Conservation (phyloP, 2,888 invertebrate species). For the Dynastes tityus region DNA sequence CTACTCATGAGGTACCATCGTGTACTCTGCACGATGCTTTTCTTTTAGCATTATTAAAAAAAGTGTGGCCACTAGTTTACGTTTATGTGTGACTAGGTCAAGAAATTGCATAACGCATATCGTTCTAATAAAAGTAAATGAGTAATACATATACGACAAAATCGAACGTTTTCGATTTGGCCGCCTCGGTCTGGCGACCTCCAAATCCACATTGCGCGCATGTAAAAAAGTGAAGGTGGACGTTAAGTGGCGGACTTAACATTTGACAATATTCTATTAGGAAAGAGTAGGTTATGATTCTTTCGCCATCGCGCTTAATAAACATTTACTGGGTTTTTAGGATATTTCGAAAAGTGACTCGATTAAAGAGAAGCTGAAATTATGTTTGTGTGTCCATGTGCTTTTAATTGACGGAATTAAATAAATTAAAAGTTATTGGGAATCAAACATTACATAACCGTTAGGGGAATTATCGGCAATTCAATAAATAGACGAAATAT, state of each 20-base stretch:
- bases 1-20: not conserved
- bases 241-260: not conserved
- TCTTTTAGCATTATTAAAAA: not conserved
- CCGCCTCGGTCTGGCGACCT: not conserved
- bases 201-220: not conserved
- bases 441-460: not conserved
- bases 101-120: slow-evolving; percentile 16
- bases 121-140: not conserved
- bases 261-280: not conserved
- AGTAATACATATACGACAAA: slow-evolving; percentile 14
- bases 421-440: not conserved
- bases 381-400: not conserved
- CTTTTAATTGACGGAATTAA: not conserved
- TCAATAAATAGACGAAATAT: not conserved
- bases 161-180: not conserved
- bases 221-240: slow-evolving; percentile 9
- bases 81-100: slow-evolving; percentile 29
- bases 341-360: not conserved
- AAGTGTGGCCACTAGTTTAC: not conserved
- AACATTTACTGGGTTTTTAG: not conserved
- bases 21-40: not conserved
- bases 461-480: not conserved
- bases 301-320: not conserved
- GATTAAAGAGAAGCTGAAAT: not conserved
- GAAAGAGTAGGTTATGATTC: slow-evolving; percentile 13